Conservation (phyloP, 1,140 invertebrate genomes). For the Sesamia nonagrioides region DNA sequence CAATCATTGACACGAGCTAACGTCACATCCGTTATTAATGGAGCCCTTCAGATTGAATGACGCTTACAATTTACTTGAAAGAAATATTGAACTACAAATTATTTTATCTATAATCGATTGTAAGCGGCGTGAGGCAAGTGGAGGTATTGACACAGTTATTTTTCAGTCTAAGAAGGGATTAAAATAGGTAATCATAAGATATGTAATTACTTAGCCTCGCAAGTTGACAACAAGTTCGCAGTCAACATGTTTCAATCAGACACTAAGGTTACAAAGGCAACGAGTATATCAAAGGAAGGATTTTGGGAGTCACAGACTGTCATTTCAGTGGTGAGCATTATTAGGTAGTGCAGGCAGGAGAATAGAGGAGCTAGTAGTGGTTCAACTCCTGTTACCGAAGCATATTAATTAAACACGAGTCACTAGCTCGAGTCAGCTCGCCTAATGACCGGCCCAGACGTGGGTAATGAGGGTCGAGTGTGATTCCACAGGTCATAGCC, state of each 20-base stretch:
- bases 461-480: conserved; percentile 51
- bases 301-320: conserved; percentile 9
- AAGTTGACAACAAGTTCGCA: background rate
- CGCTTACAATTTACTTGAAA: conserved; percentile 23
- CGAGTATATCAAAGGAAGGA: background rate
- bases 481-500: conserved; percentile 31
- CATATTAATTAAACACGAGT: conserved; percentile 40
- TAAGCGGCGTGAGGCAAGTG: background rate
- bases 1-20: conserved; percentile 31
- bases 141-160: background rate
- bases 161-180: background rate
- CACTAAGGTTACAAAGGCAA: background rate
- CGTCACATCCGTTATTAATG: conserved; percentile 5
- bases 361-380: background rate
- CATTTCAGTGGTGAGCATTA: conserved; percentile 6
- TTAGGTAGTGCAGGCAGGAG: conserved; percentile 7
- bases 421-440: background rate
- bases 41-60: background rate
- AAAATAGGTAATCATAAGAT: conserved; percentile 3
- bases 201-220: conserved; percentile 10
- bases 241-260: background rate
- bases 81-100: background rate
- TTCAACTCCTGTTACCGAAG: conserved; percentile 2
- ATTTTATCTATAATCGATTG: background rate
- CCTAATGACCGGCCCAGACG: conserved; percentile 27